A percentile compares a stretch with the other conserved stretches of the same genome.
Conservation (phyloP, 1,140 invertebrate species). For the Pseudomyrmex flavicornis region DNA sequence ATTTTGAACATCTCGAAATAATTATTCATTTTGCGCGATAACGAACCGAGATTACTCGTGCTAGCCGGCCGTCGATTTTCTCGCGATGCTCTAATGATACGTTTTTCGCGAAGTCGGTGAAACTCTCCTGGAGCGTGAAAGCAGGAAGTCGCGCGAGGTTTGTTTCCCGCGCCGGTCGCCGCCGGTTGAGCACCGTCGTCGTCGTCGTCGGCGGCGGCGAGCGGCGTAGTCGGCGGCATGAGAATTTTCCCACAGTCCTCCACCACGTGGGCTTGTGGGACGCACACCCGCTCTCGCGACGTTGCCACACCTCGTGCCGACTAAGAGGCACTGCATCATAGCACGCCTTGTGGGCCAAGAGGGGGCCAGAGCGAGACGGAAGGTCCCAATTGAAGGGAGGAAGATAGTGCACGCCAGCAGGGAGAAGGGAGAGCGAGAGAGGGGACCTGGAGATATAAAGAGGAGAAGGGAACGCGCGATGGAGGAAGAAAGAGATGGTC, state of each 20-base stretch:
- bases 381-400: conserved; percentile 52
- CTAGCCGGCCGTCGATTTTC: conserved; percentile 28
- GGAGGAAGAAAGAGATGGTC: conserved; percentile 28
- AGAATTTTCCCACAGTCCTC: conserved; percentile 85
- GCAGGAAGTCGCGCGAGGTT: conserved; percentile 73
- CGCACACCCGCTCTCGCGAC: conserved; percentile 78
- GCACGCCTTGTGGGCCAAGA: conserved; percentile 25
- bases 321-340: conserved; percentile 72
- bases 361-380: conserved; percentile 25
- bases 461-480: conserved; percentile 57
- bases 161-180: conserved; percentile 35
- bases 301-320: conserved; percentile 82
- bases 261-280: conserved; percentile 79
- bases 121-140: conserved; percentile 77
- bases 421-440: conserved; percentile 14
- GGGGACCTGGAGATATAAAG: conserved; percentile 48
- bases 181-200: conserved; percentile 77
- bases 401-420: conserved; percentile 36
- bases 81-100: conserved; percentile 60
- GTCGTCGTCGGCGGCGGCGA: conserved; percentile 53
- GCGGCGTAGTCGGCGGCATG: conserved; percentile 81
- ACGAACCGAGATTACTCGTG: neutral
- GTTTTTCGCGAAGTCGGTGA: conserved; percentile 57
- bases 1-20: neutral
- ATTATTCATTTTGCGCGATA: neutral